A percentile compares a stretch with the other conserved stretches of the same genome.
phyloP scores from a whole-genome alignment of 1,140 invertebrate species.

The Musca vetustissima region DNA sequence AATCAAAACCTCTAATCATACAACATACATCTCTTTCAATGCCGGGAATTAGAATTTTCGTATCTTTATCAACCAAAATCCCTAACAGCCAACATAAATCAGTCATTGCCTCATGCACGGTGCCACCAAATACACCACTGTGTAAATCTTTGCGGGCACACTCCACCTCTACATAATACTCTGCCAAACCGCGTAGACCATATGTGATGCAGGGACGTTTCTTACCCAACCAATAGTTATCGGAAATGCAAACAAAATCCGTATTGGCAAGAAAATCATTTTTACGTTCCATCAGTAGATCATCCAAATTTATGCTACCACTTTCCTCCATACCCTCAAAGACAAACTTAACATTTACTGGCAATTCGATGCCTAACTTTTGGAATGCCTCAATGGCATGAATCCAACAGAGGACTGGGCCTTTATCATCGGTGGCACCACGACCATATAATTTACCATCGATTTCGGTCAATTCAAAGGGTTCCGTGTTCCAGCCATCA shows the following conservation, averaged over 20 bases:
- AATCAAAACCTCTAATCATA: background rate
- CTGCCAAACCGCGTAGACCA: conserved; percentile 90
- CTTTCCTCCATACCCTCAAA: conserved; percentile 99
- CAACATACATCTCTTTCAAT: conserved; percentile 71
- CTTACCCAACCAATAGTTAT: conserved; percentile 98
- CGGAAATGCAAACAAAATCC: conserved; percentile 96
- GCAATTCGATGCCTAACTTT: conserved; percentile 69
- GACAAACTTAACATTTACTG: conserved; percentile 94
- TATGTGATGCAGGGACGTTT: conserved; percentile 97
- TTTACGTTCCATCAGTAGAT: conserved; percentile 75
- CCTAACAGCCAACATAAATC: conserved; percentile 85
- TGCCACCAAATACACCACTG: conserved; percentile 93
- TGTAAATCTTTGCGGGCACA: conserved; percentile 92
- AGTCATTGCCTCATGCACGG: conserved; percentile 85
- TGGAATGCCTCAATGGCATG: conserved; percentile 91
- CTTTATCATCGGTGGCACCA: conserved; percentile 94
- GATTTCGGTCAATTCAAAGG: conserved; percentile 85
- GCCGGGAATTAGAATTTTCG: conserved; percentile 79
- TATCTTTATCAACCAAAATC: conserved; percentile 78
- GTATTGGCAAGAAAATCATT: conserved; percentile 78
- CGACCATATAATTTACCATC: conserved; percentile 91
- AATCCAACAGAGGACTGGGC: conserved; percentile 89
- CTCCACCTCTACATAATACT: conserved; percentile 87
- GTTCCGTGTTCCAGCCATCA: conserved; percentile 96
- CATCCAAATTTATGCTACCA: conserved; percentile 93